Evolutionary conservation across 2,113 vertebrate species (phyloP).

Genomic region (Laticauda laticaudata): DNA sequence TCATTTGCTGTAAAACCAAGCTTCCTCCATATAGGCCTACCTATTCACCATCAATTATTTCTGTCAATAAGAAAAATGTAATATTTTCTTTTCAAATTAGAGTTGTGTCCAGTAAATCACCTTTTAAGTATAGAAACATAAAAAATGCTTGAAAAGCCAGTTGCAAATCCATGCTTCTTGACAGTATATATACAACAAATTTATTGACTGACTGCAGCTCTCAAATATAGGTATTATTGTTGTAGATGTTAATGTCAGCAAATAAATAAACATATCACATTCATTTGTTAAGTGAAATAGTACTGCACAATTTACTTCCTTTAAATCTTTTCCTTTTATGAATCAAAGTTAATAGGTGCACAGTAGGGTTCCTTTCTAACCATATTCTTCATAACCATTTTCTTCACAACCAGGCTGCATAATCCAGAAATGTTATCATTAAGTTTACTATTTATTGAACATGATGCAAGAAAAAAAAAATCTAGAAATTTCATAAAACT

Average conservation of each 20-base stretch:
- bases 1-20: background rate
- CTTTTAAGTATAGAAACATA: slow-evolving; percentile 44
- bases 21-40: background rate
- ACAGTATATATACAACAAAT: slow-evolving; percentile 48
- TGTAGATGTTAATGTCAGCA: slow-evolving; percentile 47
- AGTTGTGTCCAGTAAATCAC: slow-evolving; percentile 50
- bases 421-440: background rate
- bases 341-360: background rate
- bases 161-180: slow-evolving; percentile 25
- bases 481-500: background rate
- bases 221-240: slow-evolving; percentile 49
- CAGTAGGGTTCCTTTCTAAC: background rate
- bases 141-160: slow-evolving; percentile 46
- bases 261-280: slow-evolving; percentile 7
- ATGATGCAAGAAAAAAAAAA: background rate
- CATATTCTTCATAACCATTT: background rate
- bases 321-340: background rate
- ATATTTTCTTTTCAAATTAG: slow-evolving; percentile 47
- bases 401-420: background rate
- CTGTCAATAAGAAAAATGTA: background rate
- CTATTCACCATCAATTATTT: background rate
- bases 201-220: slow-evolving; percentile 55
- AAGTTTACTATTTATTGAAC: background rate
- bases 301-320: background rate
- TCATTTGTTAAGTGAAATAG: slow-evolving; percentile 17